Evolutionary conservation across 2,113 vertebrate genomes (phyloP).

Genomic region (Pogona vitticeps): DNA sequence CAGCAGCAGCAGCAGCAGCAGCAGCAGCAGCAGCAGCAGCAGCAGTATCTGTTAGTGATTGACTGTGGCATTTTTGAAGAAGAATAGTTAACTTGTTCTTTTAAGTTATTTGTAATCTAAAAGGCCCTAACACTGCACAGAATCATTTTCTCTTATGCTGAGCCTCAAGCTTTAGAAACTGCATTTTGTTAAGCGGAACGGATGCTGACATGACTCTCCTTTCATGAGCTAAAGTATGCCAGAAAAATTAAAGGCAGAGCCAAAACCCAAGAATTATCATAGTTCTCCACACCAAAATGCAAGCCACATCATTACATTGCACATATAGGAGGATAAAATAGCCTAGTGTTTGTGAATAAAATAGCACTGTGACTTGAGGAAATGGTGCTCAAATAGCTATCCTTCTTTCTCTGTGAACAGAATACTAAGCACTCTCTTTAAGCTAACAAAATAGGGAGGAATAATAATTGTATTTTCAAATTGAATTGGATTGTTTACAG

Average conservation of each 20-base stretch:
- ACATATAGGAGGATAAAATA: background rate
- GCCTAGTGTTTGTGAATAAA: slow-evolving; percentile 4
- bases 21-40: no score
- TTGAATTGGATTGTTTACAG: background rate
- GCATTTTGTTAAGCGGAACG: slow-evolving; percentile 17
- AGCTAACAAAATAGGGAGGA: background rate
- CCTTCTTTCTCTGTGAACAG: background rate
- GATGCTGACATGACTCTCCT: background rate
- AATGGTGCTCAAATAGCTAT: background rate
- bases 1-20: no score
- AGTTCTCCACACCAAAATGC: slow-evolving; percentile 13
- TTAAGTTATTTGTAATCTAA: background rate
- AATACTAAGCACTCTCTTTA: background rate
- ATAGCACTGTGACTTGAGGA: slow-evolving; percentile 19
- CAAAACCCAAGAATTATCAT: slow-evolving; percentile 5
- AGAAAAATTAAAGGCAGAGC: slow-evolving; percentile 12
- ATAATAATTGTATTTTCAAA: slow-evolving; percentile 11
- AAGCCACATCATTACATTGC: slow-evolving; percentile 14
- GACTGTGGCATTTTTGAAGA: no score
- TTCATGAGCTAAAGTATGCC: background rate
- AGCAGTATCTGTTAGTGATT: no score
- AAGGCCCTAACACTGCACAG: background rate
- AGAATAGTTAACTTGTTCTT: no score
- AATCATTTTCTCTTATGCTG: background rate
- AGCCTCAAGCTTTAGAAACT: background rate